Evolutionary conservation across 30 jellyfish, hydroid and myxozoan genomes (phyloP), one percentile per base, ranked within the genome.

Genomic region (Chironex yamaguchii): DNA sequence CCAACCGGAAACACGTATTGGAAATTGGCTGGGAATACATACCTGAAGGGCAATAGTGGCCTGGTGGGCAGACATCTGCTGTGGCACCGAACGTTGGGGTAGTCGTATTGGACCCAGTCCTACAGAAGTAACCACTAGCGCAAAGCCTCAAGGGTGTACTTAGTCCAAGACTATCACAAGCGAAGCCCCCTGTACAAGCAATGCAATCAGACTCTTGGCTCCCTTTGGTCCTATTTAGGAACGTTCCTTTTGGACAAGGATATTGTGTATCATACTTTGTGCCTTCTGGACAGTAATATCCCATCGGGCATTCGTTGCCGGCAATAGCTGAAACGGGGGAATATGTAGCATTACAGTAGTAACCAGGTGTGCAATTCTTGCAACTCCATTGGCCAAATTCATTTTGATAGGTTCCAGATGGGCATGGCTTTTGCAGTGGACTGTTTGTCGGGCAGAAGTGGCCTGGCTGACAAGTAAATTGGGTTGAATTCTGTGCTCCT

Each of bases 21-120:
- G 11, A 3, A 29, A 12, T 30, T 2, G 22, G 31, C 6, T 32
- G 13, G 31, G 6, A 31, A 17, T 70, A 23, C 88, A 22, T 4
- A 94, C 99, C 99, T 88, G 83, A 81, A 4, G 92, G 94, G 66
- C 99, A 94, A 65, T 88, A 94, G 12, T 87, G 52, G 22, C 99
- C 99, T 13, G 96, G 82, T 17, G 97, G 97, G 66, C 99, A 94
- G 25, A 64, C 91, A 67, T 94, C 92, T 1, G 95, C 97, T 12
- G 68, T 76, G 0, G 21, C 65, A 4, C 96, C 98, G 9, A 87
- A 91, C 34, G 88, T 71, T 12, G 99, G 99, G 2, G 99, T 88
- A 2, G 99, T 94, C 28, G 93, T 64, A 36, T 88, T 94, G 23
- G 92, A 85, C 22, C 99, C 99, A 20, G 71, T 80, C 35, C 95